Evolutionary conservation across 1,140 invertebrate species (phyloP), one percentile per base, ranked within the genome.

Genomic region (Drosophila erecta): DNA sequence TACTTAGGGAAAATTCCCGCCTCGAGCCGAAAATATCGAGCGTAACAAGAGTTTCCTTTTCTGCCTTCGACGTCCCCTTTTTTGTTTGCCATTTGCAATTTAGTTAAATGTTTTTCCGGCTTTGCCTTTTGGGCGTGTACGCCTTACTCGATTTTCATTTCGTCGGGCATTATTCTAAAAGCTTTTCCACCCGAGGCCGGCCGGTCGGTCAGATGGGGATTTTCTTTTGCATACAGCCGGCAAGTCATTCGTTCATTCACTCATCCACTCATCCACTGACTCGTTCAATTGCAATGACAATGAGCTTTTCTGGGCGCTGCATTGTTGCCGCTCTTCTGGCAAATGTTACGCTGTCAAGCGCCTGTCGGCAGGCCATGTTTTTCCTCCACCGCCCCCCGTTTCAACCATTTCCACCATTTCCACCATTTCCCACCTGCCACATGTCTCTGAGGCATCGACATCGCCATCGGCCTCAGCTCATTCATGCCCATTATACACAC

Each of bases 291-390:
- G 80, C 80, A 85, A 81, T 80, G 77, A 85, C 71, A 84, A 65
- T 75, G 43, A 22, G 57, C 49, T 46, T 46, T 80, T 24, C 69
- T 60, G 66, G 50, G 33, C 44, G 69, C 51, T 56, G 46, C 61
- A 76, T 66, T 76, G 73, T 67, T 67, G 72, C 55, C 59, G 49
- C 55, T 70, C 57, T 79, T 61, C 56, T 58, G 65, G 73, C 61
- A 80, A 80, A 80, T 76, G 80, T 85, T 76, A 76, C 58, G 81
- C 61, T 81, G 81, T 86, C 81, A 85, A 81, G 79, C 64, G 81
- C 67, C 78, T 85, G 81, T 78, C 78, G 73, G 55, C 73, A 69
- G 76, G 55, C 55, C 47, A 61, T 61, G 49, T 46, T 50, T 53
- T 69, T 60, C 60, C 55, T 14, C 11, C 2, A 10, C 27, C 24